Conservation (phyloP, 2,797 vertebrate species). For the Falco concolor region DNA sequence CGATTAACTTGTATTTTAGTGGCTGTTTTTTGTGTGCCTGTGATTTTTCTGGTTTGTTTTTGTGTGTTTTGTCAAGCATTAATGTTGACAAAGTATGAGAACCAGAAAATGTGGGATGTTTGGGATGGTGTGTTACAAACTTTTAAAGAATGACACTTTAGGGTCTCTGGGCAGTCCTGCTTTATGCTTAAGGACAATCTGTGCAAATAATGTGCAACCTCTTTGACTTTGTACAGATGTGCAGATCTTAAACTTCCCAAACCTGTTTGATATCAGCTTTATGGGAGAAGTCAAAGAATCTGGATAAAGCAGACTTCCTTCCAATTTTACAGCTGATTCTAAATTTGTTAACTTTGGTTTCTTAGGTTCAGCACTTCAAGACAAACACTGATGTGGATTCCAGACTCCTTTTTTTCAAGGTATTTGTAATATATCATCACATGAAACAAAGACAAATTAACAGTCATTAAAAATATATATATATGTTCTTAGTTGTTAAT, state of each 20-base stretch:
- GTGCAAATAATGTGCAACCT: not conserved
- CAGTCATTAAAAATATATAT: not conserved
- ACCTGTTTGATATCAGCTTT: not conserved
- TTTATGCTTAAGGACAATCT: not conserved
- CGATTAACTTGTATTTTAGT: not conserved
- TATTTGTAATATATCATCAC: constrained; percentile 61
- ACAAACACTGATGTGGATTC: constrained; percentile 98
- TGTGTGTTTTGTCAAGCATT: not conserved
- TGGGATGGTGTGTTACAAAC: not conserved
- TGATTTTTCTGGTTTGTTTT: not conserved
- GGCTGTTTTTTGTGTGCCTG: not conserved
- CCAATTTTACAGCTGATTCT: not conserved
- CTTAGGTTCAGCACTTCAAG: constrained; percentile 95
- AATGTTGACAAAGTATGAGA: not conserved
- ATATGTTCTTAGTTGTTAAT: not conserved
- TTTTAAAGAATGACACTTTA: not conserved
- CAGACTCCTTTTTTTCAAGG: constrained; percentile 99
- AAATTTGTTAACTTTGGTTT: constrained; percentile 15
- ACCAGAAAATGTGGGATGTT: not conserved
- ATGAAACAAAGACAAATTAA: not conserved
- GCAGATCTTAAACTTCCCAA: not conserved
- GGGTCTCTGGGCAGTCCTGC: not conserved
- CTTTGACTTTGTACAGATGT: not conserved
- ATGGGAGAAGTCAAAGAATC: not conserved
- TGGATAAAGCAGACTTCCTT: not conserved